phyloP scores from a whole-genome alignment of 2,888 invertebrate species.

The Xestia xanthographa region DNA sequence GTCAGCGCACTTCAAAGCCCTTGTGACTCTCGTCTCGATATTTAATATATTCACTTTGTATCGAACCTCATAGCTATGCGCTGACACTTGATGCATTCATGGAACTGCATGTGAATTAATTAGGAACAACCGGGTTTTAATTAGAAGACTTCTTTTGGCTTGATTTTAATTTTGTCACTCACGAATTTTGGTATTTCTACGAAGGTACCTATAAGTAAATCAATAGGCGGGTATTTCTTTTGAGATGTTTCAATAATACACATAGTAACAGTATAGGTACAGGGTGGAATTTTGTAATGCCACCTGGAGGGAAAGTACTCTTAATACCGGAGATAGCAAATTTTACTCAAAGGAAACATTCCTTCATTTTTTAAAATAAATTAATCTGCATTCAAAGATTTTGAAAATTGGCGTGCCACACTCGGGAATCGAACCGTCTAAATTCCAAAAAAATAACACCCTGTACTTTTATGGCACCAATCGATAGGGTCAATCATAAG shows the following conservation, averaged over 20 bases:
- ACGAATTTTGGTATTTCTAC: not conserved
- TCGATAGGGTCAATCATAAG: no score
- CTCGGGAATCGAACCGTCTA: no score
- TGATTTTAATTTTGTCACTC: not conserved
- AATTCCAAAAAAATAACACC: no score
- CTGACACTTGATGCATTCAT: conserved; percentile 9
- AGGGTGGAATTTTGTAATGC: no score
- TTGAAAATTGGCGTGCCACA: no score
- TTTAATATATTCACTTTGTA: conserved; percentile 54
- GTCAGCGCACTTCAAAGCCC: conserved; percentile 16
- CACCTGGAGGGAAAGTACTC: no score
- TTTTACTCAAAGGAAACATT: no score
- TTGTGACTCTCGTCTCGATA: conserved; percentile 15
- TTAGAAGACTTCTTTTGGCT: not conserved
- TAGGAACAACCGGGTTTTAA: conserved; percentile 31
- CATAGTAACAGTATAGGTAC: no score
- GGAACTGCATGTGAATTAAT: conserved; percentile 23
- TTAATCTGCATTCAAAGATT: no score
- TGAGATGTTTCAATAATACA: not conserved
- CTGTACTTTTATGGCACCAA: no score
- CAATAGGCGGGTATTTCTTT: not conserved
- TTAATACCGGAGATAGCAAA: no score
- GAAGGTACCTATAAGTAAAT: not conserved
- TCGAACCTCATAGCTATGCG: conserved; percentile 20
- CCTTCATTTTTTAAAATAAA: no score